These are phyloP conservation scores for Phasia obesa DNA, from an alignment of 2,888 invertebrate species.

Conservation along the genomic window DNA sequence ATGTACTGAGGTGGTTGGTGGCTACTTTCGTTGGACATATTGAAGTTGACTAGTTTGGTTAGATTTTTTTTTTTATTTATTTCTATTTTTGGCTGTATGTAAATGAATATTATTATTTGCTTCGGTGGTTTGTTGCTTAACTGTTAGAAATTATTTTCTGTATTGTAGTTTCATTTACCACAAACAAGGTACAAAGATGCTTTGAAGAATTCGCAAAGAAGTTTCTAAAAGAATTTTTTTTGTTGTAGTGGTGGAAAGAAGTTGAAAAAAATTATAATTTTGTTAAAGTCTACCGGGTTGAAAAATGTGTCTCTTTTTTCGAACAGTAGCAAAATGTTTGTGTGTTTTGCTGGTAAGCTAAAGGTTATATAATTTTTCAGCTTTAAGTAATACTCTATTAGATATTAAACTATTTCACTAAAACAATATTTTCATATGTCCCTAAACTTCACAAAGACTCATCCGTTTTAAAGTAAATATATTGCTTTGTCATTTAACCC, in stretches of 20 bases:
- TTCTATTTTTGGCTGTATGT: background rate
- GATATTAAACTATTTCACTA: background rate
- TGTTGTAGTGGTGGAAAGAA: background rate
- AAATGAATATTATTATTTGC: background rate
- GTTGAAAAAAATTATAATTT: background rate
- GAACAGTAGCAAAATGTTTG: background rate
- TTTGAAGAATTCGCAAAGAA: background rate
- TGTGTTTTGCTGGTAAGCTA: background rate
- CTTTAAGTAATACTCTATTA: background rate
- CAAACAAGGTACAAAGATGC: constrained; percentile 9
- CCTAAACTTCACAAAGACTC: background rate
- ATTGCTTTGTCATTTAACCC: background rate
- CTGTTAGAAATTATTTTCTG: background rate
- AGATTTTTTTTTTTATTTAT: background rate
- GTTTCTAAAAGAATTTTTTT: constrained; percentile 30
- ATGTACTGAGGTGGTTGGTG: constrained; percentile 80
- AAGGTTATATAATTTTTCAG: background rate
- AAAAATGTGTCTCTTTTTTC: constrained; percentile 38
- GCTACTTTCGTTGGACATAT: constrained; percentile 71
- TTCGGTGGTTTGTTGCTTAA: constrained; percentile 41
- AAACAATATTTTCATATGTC: background rate
- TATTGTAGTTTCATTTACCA: constrained; percentile 11
- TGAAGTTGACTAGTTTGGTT: constrained; percentile 41
- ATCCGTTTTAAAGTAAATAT: background rate
- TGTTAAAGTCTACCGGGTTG: background rate